A percentile compares a stretch with the other conserved stretches of the same genome.
Evolutionary conservation across 2,113 vertebrate genomes (phyloP).

Genomic region (Cryptoleucopteryx plumbea): DNA sequence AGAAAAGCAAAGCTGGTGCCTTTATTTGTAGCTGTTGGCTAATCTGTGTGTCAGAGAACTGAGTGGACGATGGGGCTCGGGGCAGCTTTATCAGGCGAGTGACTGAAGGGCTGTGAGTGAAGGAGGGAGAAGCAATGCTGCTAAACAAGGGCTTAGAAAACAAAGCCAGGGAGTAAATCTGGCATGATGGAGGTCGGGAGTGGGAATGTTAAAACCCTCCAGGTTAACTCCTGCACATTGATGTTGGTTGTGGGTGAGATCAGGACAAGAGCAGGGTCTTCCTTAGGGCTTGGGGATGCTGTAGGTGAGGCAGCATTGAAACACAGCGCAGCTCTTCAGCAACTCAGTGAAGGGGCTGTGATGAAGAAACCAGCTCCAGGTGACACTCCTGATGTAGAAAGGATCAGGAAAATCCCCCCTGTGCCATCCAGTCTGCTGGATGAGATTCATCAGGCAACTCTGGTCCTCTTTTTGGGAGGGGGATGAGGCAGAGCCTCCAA

Average conservation of each 20-base stretch:
- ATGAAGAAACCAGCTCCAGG: not conserved
- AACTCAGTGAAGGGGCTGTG: not conserved
- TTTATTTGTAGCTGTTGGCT: slow-evolving; percentile 19
- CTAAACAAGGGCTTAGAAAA: not conserved
- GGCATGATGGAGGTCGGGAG: not conserved
- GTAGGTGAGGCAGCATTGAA: not conserved
- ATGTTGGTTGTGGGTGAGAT: not conserved
- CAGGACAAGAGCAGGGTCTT: not conserved
- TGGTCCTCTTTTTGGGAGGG: not conserved
- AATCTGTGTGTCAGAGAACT: not conserved
- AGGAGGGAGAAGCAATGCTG: not conserved
- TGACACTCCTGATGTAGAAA: not conserved
- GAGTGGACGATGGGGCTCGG: not conserved
- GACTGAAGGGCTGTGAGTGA: not conserved
- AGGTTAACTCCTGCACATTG: not conserved
- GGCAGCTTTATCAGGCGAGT: not conserved
- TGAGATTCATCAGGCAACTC: not conserved
- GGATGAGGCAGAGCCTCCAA: not conserved
- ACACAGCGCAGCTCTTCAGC: not conserved
- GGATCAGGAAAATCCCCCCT: not conserved
- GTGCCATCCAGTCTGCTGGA: not conserved
- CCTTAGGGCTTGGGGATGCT: not conserved
- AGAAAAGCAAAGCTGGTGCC: slow-evolving; percentile 5
- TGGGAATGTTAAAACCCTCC: not conserved
- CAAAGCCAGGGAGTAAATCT: not conserved